phyloP scores from a whole-genome alignment of 2,797 vertebrate species.

The Mus minutoides region DNA sequence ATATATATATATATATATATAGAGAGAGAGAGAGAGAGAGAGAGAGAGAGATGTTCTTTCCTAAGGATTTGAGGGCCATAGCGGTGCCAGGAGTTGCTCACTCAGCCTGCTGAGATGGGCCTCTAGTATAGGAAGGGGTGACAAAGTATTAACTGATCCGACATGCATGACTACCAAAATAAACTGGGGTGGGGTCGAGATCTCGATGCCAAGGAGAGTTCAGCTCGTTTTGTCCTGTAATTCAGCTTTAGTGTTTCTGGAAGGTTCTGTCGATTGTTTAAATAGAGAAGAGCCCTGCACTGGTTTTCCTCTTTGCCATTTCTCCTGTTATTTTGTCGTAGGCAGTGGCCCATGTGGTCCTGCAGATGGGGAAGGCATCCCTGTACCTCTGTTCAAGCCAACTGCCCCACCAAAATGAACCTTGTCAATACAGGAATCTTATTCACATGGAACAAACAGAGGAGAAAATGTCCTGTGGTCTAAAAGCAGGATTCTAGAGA shows the following conservation, averaged over 20 bases:
- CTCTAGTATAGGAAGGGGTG: accelerated
- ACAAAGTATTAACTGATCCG: too few species aligned
- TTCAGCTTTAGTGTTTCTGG: neutral
- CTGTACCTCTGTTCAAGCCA: conserved; percentile 19
- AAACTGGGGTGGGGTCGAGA: neutral
- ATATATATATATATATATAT: too few species aligned
- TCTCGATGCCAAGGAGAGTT: neutral
- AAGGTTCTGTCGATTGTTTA: neutral
- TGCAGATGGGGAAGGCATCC: neutral
- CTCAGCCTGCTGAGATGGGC: neutral
- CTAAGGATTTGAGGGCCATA: neutral
- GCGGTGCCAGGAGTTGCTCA: neutral
- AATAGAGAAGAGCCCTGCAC: neutral
- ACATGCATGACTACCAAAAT: neutral
- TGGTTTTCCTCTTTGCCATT: too few species aligned
- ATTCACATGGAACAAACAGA: neutral
- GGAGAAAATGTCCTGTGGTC: neutral
- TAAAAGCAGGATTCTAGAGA: conserved; percentile 24
- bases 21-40: too few species aligned
- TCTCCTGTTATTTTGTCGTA: neutral
- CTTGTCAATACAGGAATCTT: neutral
- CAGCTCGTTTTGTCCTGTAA: neutral
- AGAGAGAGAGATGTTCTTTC: neutral
- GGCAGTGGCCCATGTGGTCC: neutral
- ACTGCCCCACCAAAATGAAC: neutral